A percentile compares a stretch with the other conserved stretches of the same genome.
These are phyloP conservation scores for Brienomyrus longianalis DNA, from an alignment of 2,113 vertebrate genomes.

Conservation along the genomic window DNA sequence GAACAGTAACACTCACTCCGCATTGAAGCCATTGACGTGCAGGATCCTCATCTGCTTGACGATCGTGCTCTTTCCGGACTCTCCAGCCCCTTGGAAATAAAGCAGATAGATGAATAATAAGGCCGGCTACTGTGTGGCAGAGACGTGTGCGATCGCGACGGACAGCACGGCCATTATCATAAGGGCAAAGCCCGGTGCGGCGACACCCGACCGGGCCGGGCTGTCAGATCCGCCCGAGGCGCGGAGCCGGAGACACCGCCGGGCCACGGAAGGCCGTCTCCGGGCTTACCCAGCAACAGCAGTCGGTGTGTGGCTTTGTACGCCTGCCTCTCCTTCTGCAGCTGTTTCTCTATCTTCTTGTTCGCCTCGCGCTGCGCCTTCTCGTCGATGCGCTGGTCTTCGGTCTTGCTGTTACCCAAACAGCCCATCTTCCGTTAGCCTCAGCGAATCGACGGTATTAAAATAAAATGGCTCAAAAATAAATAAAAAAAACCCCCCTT, in stretches of 20 bases:
- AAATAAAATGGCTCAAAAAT: conserved; percentile 32
- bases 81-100: conserved; percentile 83
- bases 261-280: conserved; percentile 23
- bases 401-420: conserved; percentile 95
- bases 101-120: conserved; percentile 35
- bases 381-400: conserved; percentile 97
- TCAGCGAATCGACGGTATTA: conserved; percentile 40
- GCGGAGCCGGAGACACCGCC: conserved; percentile 32
- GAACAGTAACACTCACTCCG: conserved; percentile 77
- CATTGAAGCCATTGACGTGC: conserved; percentile 98
- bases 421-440: conserved; percentile 82
- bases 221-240: conserved; percentile 58
- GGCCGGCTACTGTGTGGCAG: conserved; percentile 15
- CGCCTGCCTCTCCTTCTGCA: conserved; percentile 90
- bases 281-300: conserved; percentile 86
- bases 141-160: background rate
- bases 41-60: conserved; percentile 99
- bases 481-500: conserved; percentile 15
- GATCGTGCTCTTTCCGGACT: conserved; percentile 99
- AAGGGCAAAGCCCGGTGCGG: conserved; percentile 48
- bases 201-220: conserved; percentile 47
- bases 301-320: conserved; percentile 96
- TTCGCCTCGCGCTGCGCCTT: conserved; percentile 95
- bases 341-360: conserved; percentile 96
- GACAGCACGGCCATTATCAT: conserved; percentile 28